These are phyloP conservation scores for Shargacucullia verbasci DNA, from an alignment of 2,888 invertebrate species.

Conservation along the genomic window DNA sequence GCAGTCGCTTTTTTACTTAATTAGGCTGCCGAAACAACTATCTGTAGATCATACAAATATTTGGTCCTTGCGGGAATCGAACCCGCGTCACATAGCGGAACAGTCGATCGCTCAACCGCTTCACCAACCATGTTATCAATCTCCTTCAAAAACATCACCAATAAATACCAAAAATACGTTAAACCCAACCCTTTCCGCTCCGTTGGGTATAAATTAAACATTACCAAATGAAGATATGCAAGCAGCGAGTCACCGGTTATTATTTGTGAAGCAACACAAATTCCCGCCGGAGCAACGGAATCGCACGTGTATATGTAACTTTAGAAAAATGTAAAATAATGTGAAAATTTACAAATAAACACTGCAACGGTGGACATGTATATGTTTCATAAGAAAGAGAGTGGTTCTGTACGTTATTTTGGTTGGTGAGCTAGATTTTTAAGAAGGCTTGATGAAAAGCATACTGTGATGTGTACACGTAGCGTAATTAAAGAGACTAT, in stretches of 20 bases:
- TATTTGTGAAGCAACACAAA: constrained; percentile 52
- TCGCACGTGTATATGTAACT: constrained; percentile 60
- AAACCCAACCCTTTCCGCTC: neutral
- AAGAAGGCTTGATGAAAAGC: no score
- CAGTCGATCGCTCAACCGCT: no score
- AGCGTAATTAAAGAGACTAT: no score
- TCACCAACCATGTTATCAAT: no score
- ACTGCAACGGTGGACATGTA: constrained; percentile 28
- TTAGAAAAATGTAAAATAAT: constrained; percentile 65
- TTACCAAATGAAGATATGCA: constrained; percentile 55
- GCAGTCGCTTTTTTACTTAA: no score
- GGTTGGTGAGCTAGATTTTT: neutral
- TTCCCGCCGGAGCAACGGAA: constrained; percentile 48
- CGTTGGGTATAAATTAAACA: constrained; percentile 30
- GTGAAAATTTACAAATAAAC: constrained; percentile 65
- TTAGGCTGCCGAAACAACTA: no score
- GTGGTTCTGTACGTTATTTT: constrained; percentile 51
- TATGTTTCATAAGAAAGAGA: neutral
- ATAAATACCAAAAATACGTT: constrained; percentile 9
- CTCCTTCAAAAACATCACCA: neutral
- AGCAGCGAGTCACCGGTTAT: constrained; percentile 48
- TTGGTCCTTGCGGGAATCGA: no score
- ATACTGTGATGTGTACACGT: no score
- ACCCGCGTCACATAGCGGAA: no score
- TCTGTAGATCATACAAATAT: no score